Base-by-base conservation (phyloP, 2,797 vertebrate genomes). In the Phylloscopus collybita region DNA sequence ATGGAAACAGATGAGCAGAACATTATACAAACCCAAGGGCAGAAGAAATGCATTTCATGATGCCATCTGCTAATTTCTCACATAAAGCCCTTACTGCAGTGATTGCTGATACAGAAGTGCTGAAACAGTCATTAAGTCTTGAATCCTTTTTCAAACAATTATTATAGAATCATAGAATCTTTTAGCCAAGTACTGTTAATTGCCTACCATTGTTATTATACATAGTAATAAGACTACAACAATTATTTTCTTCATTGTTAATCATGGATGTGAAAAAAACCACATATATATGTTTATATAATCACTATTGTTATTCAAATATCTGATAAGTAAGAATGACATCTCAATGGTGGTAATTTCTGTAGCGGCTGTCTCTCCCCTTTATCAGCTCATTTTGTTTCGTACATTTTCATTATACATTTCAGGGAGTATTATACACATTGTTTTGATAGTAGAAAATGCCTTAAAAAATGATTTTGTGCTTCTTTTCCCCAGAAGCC, bases 71-170 rank as follows among this genome's bases (percentile, higher is more conserved):
- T 73, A 75, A 26, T 92, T 86, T 88, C 54, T 76, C 36, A n/a
- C 51, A 62, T 51, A 75, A 84, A 93, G 13, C n/a, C 19, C 76
- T 93, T 84, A 25, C 18, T 70, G 22, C 2, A 1, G 25, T 51
- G 42, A 47, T 49, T 67, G 36, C 29, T 79, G 62, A 66, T 51
- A 54, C 4, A 59, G 59, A 66, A 91, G 26, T 66, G 38, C 36
- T 83, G 54, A 72, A 81, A 84, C 14, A 92, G 27, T 59, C 47
- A 66, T 88, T 65, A 91, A 79, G 54, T 42, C 27, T 69, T 36
- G n/a, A 94, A 90, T 84, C 12, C 6, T 5, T 91, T 93, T 91
- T 85, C 65, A 53, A 66, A 36, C 40, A 66, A 90, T 84, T 90
- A 49, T 49, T 40, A 49, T 13, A 59, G 26, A 69, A 62, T 61